These are phyloP conservation scores for Characodon lateralis DNA, from an alignment of 2,797 vertebrate genomes.

Conservation along the genomic window DNA sequence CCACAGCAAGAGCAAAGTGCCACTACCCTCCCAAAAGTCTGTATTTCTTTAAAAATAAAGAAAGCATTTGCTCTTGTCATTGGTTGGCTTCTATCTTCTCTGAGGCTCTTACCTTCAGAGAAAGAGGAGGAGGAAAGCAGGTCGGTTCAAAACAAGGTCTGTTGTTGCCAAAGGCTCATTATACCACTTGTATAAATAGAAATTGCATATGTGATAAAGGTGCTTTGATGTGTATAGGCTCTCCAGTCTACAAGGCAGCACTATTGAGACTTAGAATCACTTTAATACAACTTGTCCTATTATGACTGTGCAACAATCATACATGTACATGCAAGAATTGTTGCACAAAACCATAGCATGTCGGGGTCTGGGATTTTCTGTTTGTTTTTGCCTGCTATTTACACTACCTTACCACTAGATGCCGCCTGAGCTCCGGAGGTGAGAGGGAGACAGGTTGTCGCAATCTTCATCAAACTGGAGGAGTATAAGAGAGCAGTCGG, in stretches of 20 bases:
- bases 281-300: not conserved
- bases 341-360: not conserved
- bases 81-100: constrained; percentile 1
- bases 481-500: no score
- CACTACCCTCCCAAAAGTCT: not conserved
- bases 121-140: not conserved
- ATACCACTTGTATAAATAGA: not conserved
- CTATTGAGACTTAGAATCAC: not conserved
- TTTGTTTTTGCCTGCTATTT: no score
- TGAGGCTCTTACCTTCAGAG: not conserved
- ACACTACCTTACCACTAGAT: no score
- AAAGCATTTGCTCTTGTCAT: not conserved
- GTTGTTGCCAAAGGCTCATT: not conserved
- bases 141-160: not conserved
- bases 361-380: no score
- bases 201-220: constrained; percentile 1
- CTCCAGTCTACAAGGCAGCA: not conserved
- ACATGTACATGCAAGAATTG: not conserved
- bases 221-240: not conserved
- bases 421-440: no score
- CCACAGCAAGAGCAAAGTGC: not conserved
- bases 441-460: no score
- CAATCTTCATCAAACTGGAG: no score
- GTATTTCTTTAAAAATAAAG: not conserved
- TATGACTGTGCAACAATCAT: not conserved